Conservation (phyloP, 2,797 vertebrate genomes). For the Melanotaenia boesemani region DNA sequence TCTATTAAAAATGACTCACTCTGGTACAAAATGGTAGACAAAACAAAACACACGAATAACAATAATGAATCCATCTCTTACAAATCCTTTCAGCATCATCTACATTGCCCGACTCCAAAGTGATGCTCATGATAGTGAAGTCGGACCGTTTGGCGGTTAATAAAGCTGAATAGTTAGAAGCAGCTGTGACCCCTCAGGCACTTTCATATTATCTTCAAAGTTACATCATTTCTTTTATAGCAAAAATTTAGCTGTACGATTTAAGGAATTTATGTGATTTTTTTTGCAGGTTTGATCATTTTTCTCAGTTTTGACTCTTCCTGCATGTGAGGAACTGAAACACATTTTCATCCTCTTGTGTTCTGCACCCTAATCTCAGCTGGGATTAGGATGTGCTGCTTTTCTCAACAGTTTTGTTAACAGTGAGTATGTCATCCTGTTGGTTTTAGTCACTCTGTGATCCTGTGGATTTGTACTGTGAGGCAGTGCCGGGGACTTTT, state of each 20-base stretch:
- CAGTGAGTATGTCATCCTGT: neutral
- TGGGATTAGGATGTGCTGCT: neutral
- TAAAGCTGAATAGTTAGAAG: neutral
- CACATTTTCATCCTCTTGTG: neutral
- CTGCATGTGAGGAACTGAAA: neutral
- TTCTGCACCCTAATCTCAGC: neutral
- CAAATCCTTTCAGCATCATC: too few species aligned
- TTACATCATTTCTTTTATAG: too few species aligned
- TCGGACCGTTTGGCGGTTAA: neutral
- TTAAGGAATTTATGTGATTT: neutral
- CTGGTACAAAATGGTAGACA: too few species aligned
- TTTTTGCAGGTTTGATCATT: neutral
- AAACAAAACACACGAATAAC: too few species aligned
- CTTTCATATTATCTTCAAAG: neutral
- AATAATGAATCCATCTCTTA: too few species aligned
- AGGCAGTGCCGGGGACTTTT: constrained; percentile 48
- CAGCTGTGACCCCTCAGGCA: neutral
- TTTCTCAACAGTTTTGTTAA: neutral
- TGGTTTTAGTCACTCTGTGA: constrained; percentile 13
- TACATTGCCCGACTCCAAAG: too few species aligned
- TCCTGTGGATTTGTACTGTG: neutral
- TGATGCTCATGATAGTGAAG: too few species aligned
- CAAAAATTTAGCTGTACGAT: neutral
- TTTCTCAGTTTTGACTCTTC: neutral
- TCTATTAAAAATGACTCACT: too few species aligned